Conservation (phyloP, 64 coral and sea anemone species). For the Orbicella faveolata region DNA sequence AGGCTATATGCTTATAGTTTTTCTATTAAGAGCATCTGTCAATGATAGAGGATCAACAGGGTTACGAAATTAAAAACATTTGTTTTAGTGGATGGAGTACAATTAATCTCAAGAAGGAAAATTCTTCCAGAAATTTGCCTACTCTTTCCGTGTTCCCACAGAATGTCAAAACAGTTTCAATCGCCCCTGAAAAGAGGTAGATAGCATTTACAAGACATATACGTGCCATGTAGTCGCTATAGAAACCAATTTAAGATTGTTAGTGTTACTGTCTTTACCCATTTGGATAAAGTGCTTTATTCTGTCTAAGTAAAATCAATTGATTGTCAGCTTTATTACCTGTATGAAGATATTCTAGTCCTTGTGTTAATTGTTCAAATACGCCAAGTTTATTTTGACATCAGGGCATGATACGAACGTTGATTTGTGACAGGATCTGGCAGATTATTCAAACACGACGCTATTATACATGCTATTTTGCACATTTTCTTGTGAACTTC, state of each 20-base stretch:
- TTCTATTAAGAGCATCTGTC: no score
- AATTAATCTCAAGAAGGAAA: no score
- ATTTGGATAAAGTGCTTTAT: not conserved
- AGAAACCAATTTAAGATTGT: not conserved
- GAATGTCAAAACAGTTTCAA: no score
- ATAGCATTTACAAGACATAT: not conserved
- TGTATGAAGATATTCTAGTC: not conserved
- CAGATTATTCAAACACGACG: not conserved
- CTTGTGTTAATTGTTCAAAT: not conserved
- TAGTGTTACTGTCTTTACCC: not conserved
- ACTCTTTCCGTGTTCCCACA: no score
- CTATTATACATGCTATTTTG: not conserved
- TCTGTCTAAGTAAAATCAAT: not conserved
- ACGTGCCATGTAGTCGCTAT: not conserved
- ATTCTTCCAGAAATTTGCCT: no score
- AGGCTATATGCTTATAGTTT: no score
- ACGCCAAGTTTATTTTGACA: not conserved
- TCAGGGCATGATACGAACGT: not conserved
- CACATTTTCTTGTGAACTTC: not conserved
- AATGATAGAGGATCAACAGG: no score
- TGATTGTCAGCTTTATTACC: not conserved
- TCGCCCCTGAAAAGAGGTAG: no score
- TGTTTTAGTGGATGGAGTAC: no score
- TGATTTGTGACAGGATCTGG: not conserved
- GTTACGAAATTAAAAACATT: no score